Percentiles rank a stretch among this genome's conserved stretches.
Conservation (phyloP, 2,888 invertebrate genomes). For the Spilarctia lutea region DNA sequence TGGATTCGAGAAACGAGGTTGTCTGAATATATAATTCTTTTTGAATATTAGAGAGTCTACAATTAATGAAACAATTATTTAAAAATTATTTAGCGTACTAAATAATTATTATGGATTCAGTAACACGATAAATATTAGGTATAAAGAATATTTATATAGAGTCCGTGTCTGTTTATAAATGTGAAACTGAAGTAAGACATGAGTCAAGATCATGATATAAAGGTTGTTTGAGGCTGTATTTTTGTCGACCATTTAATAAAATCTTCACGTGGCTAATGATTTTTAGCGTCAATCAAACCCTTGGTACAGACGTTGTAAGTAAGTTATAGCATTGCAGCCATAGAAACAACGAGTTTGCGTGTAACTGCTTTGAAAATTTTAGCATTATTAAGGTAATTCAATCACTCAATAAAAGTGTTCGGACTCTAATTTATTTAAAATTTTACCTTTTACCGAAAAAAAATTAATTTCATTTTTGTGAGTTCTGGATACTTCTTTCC, state of each 20-base stretch:
- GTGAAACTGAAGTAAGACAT: neutral
- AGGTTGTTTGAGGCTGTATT: slow-evolving; percentile 26
- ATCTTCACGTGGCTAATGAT: slow-evolving; percentile 58
- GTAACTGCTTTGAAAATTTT: neutral
- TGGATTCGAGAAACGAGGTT: too few relatives aligned
- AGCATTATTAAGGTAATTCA: neutral
- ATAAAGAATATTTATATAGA: neutral
- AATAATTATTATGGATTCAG: too few relatives aligned
- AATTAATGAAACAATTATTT: too few relatives aligned
- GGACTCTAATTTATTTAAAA: neutral
- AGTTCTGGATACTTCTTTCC: too few relatives aligned
- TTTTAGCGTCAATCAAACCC: slow-evolving; percentile 61
- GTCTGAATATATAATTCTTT: too few relatives aligned
- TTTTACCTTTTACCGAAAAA: too few relatives aligned
- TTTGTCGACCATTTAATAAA: slow-evolving; percentile 50
- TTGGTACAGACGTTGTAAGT: slow-evolving; percentile 49
- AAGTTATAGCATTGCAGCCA: slow-evolving; percentile 34
- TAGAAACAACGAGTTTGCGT: neutral
- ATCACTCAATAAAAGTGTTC: neutral
- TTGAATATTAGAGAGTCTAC: too few relatives aligned
- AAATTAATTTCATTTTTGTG: too few relatives aligned
- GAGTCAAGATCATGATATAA: neutral
- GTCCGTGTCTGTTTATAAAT: neutral
- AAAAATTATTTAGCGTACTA: too few relatives aligned
- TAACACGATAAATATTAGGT: too few relatives aligned